A percentile compares a stretch with the other conserved stretches of the same genome.
Evolutionary conservation across 2,113 vertebrate species (phyloP).

Genomic region (Myiopsitta monachus): DNA sequence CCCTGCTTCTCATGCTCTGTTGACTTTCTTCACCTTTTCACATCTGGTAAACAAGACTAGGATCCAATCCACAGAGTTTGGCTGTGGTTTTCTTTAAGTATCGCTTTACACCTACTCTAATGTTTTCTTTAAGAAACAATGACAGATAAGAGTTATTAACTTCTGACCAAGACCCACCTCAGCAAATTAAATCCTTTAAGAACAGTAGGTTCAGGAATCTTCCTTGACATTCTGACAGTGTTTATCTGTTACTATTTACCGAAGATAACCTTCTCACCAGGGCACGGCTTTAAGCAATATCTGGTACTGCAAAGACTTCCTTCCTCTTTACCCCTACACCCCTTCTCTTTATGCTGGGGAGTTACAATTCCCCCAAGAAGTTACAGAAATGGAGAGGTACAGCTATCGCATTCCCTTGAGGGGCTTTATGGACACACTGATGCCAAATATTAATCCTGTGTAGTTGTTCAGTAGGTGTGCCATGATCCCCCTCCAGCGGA

Average conservation of each 20-base stretch:
- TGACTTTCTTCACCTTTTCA: background rate
- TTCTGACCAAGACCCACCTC: background rate
- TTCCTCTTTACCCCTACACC: background rate
- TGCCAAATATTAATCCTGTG: background rate
- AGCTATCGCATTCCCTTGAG: background rate
- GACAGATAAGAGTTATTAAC: background rate
- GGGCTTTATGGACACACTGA: background rate
- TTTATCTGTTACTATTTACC: conserved; percentile 27
- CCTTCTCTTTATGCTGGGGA: background rate
- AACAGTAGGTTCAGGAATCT: background rate
- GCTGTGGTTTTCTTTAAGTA: background rate
- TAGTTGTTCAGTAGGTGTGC: background rate
- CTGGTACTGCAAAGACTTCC: background rate
- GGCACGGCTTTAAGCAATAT: background rate
- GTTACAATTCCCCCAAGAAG: background rate
- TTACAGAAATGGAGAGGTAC: background rate
- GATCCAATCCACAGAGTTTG: background rate
- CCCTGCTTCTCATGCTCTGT: background rate
- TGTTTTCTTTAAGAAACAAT: conserved; percentile 10
- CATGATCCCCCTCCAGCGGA: background rate
- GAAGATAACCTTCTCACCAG: conserved; percentile 33
- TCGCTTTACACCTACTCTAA: background rate
- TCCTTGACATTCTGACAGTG: background rate
- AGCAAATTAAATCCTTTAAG: background rate
- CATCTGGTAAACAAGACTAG: background rate